Evolutionary conservation across 2,113 vertebrate species (phyloP), one percentile per base, ranked within the genome.

Genomic region (Geococcyx californianus): DNA sequence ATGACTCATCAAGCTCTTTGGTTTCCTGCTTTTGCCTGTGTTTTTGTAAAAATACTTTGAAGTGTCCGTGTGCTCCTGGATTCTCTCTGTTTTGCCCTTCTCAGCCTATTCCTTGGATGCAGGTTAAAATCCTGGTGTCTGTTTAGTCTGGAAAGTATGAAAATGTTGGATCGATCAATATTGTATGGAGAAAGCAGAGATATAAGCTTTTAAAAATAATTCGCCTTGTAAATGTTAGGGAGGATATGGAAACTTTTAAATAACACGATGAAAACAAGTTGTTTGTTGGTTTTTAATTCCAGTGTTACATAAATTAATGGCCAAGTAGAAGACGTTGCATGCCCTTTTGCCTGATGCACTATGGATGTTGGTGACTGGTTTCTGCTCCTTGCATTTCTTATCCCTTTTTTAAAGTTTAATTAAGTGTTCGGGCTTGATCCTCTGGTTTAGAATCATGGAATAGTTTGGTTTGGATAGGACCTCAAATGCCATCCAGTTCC

Each of bases 1-100:
- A 14, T 1, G 3, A 0, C 7, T 56, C 2, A 0, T 4, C 44
- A 7, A 3, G 25, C 14, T 9, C 21, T n/a, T 23, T 23, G 29
- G 29, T 1, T 26, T 16, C 36, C 47, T 6, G 0, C n/a, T 72
- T 38, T 60, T 36, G 42, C 29, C 11, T 56, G 42, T 67, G 0
- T 11, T 79, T 63, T 44, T 36, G 24, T 40, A 10, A 8, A 38
- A 87, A 38, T 9, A 31, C 7, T 84, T 14, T 14, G 12, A 64
- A 24, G 68, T 2, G 4, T 11, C 49, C n/a, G 1, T 1, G 1
- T 2, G 25, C 21, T 75, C 21, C 66, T 10, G 40, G 24, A 5
- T 24, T 23, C 31, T 10, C 62, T 44, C 24, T 45, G 44, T 16
- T 47, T 8, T 10, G 26, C 31, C n/a, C 7, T 34, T 82, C 62